Evolutionary conservation across 1,140 invertebrate genomes (phyloP).

Genomic region (Catajapyx aquilonaris): DNA sequence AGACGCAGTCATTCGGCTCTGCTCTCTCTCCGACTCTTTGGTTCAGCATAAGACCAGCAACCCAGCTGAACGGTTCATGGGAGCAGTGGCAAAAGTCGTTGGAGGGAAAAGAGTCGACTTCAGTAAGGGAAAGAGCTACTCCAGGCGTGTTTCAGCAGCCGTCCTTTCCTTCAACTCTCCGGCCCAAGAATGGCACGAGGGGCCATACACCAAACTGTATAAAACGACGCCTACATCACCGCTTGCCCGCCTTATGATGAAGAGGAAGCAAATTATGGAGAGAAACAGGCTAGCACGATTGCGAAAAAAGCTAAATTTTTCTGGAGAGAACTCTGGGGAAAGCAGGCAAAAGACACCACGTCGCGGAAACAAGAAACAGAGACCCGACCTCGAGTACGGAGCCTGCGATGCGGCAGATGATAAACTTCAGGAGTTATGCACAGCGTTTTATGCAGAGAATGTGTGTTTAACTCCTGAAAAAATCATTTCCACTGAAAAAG

Average conservation of each 20-base stretch:
- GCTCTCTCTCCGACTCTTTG: neutral
- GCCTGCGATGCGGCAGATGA: neutral
- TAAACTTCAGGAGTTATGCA: neutral
- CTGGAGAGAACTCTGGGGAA: neutral
- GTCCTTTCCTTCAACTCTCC: constrained; percentile 3
- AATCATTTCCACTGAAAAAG: neutral
- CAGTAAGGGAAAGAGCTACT: constrained; percentile 1
- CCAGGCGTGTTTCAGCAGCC: neutral
- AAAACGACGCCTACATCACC: neutral
- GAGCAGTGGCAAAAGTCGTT: constrained; percentile 1
- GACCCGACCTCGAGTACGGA: constrained; percentile 3
- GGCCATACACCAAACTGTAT: neutral
- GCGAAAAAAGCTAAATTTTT: neutral
- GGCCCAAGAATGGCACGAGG: neutral
- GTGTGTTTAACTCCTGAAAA: neutral
- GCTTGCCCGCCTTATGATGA: neutral
- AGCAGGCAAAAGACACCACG: neutral
- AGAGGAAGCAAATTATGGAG: neutral
- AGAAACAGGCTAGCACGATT: neutral
- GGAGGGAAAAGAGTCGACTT: constrained; percentile 6
- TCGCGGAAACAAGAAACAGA: neutral
- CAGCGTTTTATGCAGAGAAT: neutral
- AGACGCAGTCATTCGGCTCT: neutral
- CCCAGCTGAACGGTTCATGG: constrained; percentile 5
- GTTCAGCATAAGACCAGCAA: constrained; percentile 5